Evolutionary conservation across 2,888 invertebrate genomes (phyloP).

Genomic region (Spodoptera exigua): DNA sequence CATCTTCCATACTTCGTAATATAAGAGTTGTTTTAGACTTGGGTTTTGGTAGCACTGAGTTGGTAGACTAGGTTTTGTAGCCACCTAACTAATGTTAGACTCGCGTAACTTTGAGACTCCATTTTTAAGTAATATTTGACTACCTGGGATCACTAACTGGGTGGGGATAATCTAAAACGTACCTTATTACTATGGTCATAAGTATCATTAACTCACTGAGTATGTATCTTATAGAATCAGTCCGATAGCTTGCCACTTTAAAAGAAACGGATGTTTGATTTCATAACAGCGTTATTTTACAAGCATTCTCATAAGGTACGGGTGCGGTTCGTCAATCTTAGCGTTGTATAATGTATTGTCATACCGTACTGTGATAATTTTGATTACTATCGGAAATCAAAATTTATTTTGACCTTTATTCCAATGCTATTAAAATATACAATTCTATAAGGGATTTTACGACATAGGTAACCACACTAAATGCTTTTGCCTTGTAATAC

Average conservation of each 20-base stretch:
- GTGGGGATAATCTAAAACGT: constrained; percentile 26
- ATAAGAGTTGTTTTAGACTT: constrained; percentile 44
- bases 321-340: background rate
- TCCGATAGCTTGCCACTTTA: background rate
- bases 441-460: no score
- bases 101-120: constrained; percentile 32
- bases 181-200: constrained; percentile 7
- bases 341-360: background rate
- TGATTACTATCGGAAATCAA: no score
- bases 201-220: constrained; percentile 11
- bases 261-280: background rate
- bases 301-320: background rate
- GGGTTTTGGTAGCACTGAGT: constrained; percentile 64
- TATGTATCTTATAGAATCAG: background rate
- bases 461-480: no score
- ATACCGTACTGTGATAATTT: no score
- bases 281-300: background rate
- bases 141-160: constrained; percentile 46
- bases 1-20: constrained; percentile 47
- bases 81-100: constrained; percentile 49
- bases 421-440: no score
- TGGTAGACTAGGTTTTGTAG: constrained; percentile 50
- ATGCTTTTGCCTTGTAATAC: no score
- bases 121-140: constrained; percentile 28
- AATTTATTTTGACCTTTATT: no score